Evolutionary conservation across 2,113 vertebrate species (phyloP), one percentile per base, ranked within the genome.

Genomic region (Tamias sibiricus): DNA sequence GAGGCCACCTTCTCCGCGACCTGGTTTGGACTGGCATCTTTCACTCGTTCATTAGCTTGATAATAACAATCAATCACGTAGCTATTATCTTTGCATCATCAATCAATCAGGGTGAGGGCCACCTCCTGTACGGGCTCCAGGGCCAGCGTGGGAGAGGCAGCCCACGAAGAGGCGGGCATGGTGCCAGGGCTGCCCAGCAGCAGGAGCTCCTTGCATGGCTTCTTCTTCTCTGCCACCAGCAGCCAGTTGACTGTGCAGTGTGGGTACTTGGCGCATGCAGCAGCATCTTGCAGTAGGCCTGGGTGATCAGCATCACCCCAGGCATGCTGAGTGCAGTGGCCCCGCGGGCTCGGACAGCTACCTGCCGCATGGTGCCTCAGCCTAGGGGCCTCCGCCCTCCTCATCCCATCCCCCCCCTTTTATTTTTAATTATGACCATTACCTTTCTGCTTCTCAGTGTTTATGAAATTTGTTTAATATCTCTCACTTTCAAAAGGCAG

Each of bases 51-150:
- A 28, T 99, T 99, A n/a, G 99, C 99, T 98, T 99, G 99, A 98
- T 99, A 99, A 97, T 99, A 99, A 54, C 99, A 99, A 82, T 99
- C 99, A 89, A 99, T 99, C 93, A 99, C 98, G 77, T 99, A 99
- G 95, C 99, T 99, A 89, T 99, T 99, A 98, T 99, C 99, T 98
- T 99, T 99, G 98, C 99, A 99, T 99, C 99, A 99, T 0, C 99
- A 99, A 91, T 99, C 99, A 94, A 99, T 99, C 99, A 99, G 97
- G 0, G 99, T 99, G 62, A 99, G 98, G 10, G 99, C 99, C 95
- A 99, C 99, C 98, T 99, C 99, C 71, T 99, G 98, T 99, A 99
- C 99, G 9, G 99, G 99, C 1, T 99, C 99, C 76, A 99, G 98
- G 26, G 99, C 17, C 99, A 97, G 99, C 99, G 0, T 99, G 99